A percentile compares a stretch with the other conserved stretches of the same genome.
phyloP scores from a whole-genome alignment of 2,888 invertebrate genomes.

The Bruchidius siliquastri region DNA sequence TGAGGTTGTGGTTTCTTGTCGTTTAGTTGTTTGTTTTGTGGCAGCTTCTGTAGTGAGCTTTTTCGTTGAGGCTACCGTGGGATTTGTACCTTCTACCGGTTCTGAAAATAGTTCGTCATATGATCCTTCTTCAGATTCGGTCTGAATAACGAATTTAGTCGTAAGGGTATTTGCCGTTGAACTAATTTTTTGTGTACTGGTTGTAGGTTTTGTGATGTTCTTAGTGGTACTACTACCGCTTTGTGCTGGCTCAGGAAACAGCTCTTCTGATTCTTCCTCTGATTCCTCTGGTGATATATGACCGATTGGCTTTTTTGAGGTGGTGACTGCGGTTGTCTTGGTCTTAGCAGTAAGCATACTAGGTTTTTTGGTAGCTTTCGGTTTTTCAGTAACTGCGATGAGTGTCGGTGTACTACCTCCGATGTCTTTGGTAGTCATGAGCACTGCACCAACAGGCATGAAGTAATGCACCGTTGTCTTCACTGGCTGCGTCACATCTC shows the following conservation, averaged over 20 bases:
- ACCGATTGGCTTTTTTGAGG: background rate
- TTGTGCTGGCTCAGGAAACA: background rate
- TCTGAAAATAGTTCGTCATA: conserved; percentile 1
- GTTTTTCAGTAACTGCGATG: background rate
- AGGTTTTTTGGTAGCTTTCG: conserved; percentile 7
- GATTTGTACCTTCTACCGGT: background rate
- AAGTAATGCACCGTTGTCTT: conserved; percentile 30
- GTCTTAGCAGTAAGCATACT: background rate
- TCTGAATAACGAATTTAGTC: background rate
- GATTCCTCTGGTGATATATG: background rate
- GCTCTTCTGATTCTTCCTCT: background rate
- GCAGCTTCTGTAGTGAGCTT: conserved; percentile 6
- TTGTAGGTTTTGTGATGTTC: background rate
- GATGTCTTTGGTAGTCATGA: conserved; percentile 6
- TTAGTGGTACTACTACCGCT: background rate
- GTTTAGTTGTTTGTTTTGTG: conserved; percentile 2
- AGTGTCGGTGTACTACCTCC: background rate
- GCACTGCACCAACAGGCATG: conserved; percentile 25
- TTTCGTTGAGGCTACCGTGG: conserved; percentile 1
- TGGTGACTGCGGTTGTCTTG: background rate
- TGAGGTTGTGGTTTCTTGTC: conserved; percentile 1
- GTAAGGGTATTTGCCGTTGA: background rate
- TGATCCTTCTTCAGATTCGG: background rate
- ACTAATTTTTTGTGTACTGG: background rate
- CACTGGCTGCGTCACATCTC: conserved; percentile 5